Base-by-base conservation (phyloP, 2,797 vertebrate genomes). In the Sylvia borin region DNA sequence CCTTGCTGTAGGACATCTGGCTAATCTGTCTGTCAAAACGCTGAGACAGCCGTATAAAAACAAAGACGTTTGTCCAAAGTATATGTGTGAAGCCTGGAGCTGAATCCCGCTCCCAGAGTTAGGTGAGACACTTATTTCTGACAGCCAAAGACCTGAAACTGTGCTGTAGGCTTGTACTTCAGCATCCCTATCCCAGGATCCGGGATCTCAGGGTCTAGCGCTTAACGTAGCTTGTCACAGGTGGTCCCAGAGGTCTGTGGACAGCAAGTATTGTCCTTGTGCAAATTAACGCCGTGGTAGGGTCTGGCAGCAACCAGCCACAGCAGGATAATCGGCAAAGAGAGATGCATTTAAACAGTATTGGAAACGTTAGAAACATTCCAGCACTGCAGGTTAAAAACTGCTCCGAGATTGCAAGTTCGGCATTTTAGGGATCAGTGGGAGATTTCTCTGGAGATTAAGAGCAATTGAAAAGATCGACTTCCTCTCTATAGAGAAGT, bases 401-500 rank as follows among this genome's bases (percentile, higher is more conserved):
- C 92, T 93, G 55, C 62, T 95, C 82, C 87, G 90, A 91, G 87
- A 93, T 70, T 95, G 93, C 95, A 88, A 95, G 62, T 96, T 96
- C 17, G 90, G 95, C 92, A 86, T 95, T 96, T 96, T 96, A 94
- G 73, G 87, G 73, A 96, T 97, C 95, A 95, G 92, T 93, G 87
- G 89, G 95, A 96, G 89, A 96, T 96, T 95, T 96, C 96, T 94
- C 95, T 76, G 79, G 95, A 95, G 95, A 95, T 95, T 94, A 90
- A 92, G 79, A 95, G 92, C 95, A 95, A 97, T 95, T 97, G 95
- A 88, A 96, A 96, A 96, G 95, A 96, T 96, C 51, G 66, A 96
- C 91, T 94, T 96, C 82, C 76, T 84, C 87, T 96, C 93, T 90
- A 91, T 96, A 90, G 89, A 95, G 73, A 91, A 95, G 89, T 96